Conservation (phyloP, 1,140 invertebrate species). For the Teleogryllus occipitalis region DNA sequence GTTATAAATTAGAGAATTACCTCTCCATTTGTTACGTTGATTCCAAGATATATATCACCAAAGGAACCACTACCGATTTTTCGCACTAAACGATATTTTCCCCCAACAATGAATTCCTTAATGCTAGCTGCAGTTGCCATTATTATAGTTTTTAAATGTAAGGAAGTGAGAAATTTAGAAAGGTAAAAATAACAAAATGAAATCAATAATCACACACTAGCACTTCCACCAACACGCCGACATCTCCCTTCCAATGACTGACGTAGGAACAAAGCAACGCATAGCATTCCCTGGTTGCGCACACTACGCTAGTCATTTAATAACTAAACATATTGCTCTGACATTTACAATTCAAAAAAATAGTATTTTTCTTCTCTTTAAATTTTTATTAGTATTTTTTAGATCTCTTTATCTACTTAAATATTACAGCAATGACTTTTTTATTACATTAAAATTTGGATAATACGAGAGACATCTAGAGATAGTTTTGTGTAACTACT, state of each 20-base stretch:
- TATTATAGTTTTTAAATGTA: conserved; percentile 15
- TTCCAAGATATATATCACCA: conserved; percentile 96
- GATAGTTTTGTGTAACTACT: no score
- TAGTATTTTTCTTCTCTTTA: no score
- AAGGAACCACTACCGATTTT: conserved; percentile 99
- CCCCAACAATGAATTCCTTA: conserved; percentile 72
- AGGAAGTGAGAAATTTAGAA: conserved; percentile 19
- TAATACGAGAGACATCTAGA: no score
- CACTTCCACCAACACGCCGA: conserved; percentile 37
- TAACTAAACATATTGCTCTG: background rate
- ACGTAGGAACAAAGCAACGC: conserved; percentile 19
- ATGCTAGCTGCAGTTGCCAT: conserved; percentile 32
- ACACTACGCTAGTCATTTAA: background rate
- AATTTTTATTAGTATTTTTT: no score
- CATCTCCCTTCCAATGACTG: conserved; percentile 33
- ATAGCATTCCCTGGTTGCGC: conserved; percentile 9
- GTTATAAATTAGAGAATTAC: conserved; percentile 39
- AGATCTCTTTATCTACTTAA: no score
- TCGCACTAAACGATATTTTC: conserved; percentile 88
- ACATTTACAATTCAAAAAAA: background rate
- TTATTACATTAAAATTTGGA: no score
- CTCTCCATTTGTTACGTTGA: conserved; percentile 94
- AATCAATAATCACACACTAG: conserved; percentile 26
- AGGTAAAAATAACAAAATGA: conserved; percentile 23
- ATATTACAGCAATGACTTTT: no score